Conservation (phyloP, 2,113 vertebrate species). For the Blennius ocellaris region DNA sequence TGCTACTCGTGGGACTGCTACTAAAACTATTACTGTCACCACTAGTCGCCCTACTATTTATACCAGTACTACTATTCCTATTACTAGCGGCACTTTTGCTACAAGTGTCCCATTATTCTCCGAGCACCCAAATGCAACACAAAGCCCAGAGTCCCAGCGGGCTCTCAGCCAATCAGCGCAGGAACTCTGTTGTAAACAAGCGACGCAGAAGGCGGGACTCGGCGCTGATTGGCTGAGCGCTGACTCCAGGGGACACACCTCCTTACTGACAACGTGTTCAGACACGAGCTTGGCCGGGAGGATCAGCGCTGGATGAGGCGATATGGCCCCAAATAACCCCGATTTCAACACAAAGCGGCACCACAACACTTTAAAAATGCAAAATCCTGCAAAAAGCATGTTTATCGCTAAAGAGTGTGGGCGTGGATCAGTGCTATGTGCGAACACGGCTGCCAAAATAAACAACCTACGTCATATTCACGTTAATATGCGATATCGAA, state of each 20-base stretch:
- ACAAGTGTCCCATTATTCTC: conserved; percentile 16
- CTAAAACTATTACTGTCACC: too few species aligned
- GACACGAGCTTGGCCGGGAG: conserved; percentile 80
- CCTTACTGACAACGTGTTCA: conserved; percentile 80
- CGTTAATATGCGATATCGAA: conserved; percentile 2
- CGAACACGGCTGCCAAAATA: neutral
- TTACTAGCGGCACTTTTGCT: neutral
- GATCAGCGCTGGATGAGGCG: conserved; percentile 24
- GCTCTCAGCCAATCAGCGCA: conserved; percentile 61
- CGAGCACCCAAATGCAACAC: conserved; percentile 32
- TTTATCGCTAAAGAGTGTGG: too few species aligned
- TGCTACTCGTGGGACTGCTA: too few species aligned
- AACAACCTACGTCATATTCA: neutral
- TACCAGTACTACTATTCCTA: too few species aligned
- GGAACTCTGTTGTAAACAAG: conserved; percentile 81
- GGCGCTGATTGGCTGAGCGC: conserved; percentile 72
- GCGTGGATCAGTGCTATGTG: neutral
- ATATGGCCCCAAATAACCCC: neutral
- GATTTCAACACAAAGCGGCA: neutral
- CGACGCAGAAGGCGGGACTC: conserved; percentile 46
- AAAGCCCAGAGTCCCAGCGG: conserved; percentile 55
- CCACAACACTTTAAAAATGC: neutral
- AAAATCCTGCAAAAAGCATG: too few species aligned
- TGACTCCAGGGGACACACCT: conserved; percentile 67
- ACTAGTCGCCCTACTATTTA: too few species aligned